Evolutionary conservation across 2,113 vertebrate genomes (phyloP).

Genomic region (Callopanchax toddi): DNA sequence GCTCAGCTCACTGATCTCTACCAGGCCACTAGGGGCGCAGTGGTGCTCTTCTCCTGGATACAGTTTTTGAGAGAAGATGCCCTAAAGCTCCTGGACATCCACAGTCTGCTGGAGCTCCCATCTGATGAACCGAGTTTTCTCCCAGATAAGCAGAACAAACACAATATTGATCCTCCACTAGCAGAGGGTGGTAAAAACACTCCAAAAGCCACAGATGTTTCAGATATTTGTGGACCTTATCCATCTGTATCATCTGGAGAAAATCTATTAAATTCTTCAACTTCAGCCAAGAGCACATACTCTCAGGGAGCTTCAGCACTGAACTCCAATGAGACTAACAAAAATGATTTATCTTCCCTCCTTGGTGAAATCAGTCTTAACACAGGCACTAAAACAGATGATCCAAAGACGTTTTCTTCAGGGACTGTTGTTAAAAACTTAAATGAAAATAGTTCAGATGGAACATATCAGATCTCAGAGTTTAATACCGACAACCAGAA

Average conservation of each 20-base stretch:
- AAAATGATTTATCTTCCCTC: background rate
- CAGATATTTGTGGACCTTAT: background rate
- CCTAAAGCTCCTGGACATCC: constrained; percentile 83
- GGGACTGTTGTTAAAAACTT: background rate
- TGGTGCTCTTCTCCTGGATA: constrained; percentile 91
- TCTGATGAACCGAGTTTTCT: constrained; percentile 36
- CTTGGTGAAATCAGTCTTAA: too few relatives aligned
- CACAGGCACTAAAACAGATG: constrained; percentile 1
- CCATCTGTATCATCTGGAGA: background rate
- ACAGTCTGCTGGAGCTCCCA: constrained; percentile 80
- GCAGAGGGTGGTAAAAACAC: background rate
- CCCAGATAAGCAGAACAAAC: background rate
- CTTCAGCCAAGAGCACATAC: background rate
- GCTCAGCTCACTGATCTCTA: constrained; percentile 84
- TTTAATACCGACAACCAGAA: fast-evolving
- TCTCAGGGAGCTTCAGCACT: background rate
- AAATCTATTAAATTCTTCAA: background rate
- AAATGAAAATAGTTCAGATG: background rate
- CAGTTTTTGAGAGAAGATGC: constrained; percentile 91
- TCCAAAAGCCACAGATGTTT: background rate
- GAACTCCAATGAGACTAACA: background rate
- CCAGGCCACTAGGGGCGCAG: constrained; percentile 83
- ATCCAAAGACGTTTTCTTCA: background rate
- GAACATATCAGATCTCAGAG: background rate
- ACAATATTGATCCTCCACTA: background rate